Conservation (phyloP, 92 coral and sea anemone species). For the Epizoanthus stellaris region DNA sequence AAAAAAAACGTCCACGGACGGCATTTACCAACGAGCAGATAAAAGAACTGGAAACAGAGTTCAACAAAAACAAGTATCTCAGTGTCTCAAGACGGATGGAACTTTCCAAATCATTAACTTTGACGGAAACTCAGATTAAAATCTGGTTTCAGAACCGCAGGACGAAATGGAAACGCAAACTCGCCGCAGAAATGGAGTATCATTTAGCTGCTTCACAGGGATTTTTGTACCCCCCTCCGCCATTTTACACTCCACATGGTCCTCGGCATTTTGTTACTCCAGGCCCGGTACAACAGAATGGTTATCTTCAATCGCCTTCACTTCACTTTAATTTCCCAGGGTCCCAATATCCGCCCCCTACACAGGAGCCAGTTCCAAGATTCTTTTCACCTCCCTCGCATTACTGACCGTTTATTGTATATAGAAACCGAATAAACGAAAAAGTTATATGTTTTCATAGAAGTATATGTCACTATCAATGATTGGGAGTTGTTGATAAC, state of each 20-base stretch:
- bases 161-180: conserved; percentile 97
- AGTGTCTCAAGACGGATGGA: conserved; percentile 95
- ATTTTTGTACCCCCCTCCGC: conserved; percentile 32
- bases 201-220: conserved; percentile 49
- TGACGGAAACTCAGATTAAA: conserved; percentile 97
- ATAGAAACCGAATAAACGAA: not conserved
- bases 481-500: not conserved
- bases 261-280: conserved; percentile 43
- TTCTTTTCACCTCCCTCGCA: conserved; percentile 40
- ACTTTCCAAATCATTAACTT: conserved; percentile 84
- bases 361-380: conserved; percentile 37
- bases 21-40: conserved; percentile 97
- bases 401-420: not conserved
- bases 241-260: conserved; percentile 41
- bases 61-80: conserved; percentile 91
- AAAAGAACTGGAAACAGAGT: conserved; percentile 91
- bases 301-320: conserved; percentile 36
- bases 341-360: conserved; percentile 8
- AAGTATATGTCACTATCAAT: not conserved
- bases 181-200: conserved; percentile 96
- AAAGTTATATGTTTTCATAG: not conserved
- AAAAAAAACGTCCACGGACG: conserved; percentile 90
- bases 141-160: conserved; percentile 99
- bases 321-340: conserved; percentile 38
- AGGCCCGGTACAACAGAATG: conserved; percentile 27